These are phyloP conservation scores for Cepphus grylle DNA, from an alignment of 2,113 vertebrate genomes.

Conservation along the genomic window DNA sequence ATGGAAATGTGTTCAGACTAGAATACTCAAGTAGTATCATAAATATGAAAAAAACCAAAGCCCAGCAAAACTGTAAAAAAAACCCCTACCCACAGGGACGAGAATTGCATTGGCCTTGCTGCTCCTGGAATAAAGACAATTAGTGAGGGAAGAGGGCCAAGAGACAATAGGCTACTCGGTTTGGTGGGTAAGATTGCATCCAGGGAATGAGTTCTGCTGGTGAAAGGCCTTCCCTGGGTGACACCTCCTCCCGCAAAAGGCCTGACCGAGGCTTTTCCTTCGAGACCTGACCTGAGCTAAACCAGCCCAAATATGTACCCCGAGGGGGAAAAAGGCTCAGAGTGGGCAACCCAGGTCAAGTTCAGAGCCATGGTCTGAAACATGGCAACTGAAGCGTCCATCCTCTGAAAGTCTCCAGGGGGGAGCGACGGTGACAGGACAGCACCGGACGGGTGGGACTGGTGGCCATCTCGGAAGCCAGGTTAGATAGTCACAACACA, in stretches of 20 bases:
- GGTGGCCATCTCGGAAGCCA: background rate
- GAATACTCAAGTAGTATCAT: background rate
- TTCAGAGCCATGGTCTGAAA: background rate
- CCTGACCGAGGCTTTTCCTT: background rate
- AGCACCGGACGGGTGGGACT: background rate
- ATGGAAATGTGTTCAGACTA: background rate
- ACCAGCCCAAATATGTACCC: background rate
- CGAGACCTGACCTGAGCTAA: background rate
- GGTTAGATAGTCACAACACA: background rate
- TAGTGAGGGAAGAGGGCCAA: background rate
- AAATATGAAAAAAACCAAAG: background rate
- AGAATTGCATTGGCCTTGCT: background rate
- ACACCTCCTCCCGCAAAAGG: background rate
- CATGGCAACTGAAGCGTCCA: background rate
- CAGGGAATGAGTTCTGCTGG: background rate
- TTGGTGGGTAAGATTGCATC: accelerated
- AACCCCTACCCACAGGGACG: accelerated
- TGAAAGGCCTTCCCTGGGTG: background rate
- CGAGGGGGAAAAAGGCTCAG: background rate
- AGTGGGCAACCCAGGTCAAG: background rate
- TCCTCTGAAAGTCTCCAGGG: background rate
- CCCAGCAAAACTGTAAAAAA: background rate
- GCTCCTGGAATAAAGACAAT: background rate
- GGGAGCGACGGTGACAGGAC: background rate
- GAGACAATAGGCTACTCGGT: background rate